phyloP scores from a whole-genome alignment of 2,797 vertebrate species.

The Avahi laniger region DNA sequence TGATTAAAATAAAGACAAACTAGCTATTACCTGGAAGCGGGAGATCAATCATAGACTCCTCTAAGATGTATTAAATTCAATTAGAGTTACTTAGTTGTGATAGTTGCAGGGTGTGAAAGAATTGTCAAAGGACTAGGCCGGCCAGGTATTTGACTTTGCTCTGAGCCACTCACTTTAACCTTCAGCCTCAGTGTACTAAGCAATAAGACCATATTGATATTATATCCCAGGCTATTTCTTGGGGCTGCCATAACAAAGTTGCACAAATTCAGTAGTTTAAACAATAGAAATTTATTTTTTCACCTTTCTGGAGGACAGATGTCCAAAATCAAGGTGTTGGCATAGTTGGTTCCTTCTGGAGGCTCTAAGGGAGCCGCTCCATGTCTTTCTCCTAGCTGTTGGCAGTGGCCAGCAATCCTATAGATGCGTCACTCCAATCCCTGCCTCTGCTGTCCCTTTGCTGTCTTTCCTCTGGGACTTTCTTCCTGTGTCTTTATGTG shows the following conservation, averaged over 20 bases:
- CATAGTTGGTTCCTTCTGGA: neutral
- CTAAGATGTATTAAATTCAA: neutral
- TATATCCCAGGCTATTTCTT: neutral
- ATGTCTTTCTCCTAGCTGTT: neutral
- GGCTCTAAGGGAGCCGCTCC: neutral
- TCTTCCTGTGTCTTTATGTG: neutral
- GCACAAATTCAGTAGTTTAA: neutral
- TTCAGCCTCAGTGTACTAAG: neutral
- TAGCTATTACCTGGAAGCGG: slow-evolving; percentile 27
- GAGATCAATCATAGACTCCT: neutral
- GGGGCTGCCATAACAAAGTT: neutral
- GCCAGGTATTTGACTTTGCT: neutral
- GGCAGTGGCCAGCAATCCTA: neutral
- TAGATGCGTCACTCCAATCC: rapidly evolving
- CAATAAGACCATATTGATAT: neutral
- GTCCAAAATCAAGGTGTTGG: neutral
- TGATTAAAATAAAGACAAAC: slow-evolving; percentile 44
- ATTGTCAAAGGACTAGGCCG: neutral
- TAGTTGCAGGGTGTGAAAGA: neutral
- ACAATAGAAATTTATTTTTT: neutral
- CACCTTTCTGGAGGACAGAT: neutral
- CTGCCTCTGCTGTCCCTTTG: neutral
- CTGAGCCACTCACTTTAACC: neutral
- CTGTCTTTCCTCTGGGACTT: neutral
- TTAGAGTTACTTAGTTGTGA: neutral